Percentiles rank a stretch among this genome's conserved stretches.
phyloP scores from a whole-genome alignment of 2,113 vertebrate species.

The Scolopax mira region DNA sequence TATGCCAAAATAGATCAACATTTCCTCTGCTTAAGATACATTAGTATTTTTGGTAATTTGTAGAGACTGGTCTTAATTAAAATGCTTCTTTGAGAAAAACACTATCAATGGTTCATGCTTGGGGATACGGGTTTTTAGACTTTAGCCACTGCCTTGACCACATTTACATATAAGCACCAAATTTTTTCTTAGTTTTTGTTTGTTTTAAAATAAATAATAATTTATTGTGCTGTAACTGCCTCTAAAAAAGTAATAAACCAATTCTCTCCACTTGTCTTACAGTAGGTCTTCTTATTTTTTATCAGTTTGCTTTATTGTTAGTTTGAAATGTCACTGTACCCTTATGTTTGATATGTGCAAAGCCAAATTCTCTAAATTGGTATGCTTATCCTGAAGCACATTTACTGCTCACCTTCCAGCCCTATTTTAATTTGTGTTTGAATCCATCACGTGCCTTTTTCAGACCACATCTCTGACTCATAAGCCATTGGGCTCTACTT shows the following conservation, averaged over 20 bases:
- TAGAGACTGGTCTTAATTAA: not conserved
- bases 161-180: not conserved
- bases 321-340: not conserved
- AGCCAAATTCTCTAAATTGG: not conserved
- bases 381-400: not conserved
- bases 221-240: not conserved
- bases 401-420: not conserved
- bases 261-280: not conserved
- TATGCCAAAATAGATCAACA: not conserved
- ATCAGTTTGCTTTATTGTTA: not conserved
- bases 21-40: not conserved
- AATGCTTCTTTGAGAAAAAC: not conserved
- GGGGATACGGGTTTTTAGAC: not conserved
- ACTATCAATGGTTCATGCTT: not conserved
- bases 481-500: not conserved
- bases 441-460: not conserved
- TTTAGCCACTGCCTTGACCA: not conserved
- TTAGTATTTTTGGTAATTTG: too few species aligned
- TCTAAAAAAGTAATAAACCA: not conserved
- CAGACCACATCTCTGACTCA: not conserved
- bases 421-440: not conserved
- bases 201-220: not conserved
- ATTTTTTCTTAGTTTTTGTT: not conserved
- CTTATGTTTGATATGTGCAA: not conserved
- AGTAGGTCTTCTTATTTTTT: not conserved